Evolutionary conservation across 2,888 invertebrate genomes (phyloP).

Genomic region (Machimus atricapillus): DNA sequence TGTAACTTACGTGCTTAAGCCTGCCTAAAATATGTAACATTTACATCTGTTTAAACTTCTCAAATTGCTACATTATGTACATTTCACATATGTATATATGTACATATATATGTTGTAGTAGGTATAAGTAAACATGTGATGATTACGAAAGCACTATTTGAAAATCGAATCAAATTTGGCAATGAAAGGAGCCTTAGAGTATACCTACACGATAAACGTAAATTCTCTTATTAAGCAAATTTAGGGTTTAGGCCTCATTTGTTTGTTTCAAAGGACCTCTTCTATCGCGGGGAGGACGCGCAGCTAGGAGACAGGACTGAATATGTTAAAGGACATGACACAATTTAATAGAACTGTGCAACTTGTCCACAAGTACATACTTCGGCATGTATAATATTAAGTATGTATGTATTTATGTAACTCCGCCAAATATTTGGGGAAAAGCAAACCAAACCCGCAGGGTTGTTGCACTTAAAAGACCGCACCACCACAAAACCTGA

Average conservation of each 20-base stretch:
- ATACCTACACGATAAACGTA: not conserved
- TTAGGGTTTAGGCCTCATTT: not conserved
- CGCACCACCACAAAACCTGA: not conserved
- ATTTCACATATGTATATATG: not conserved
- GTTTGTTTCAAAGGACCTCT: not conserved
- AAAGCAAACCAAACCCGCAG: not conserved
- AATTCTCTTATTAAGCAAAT: not conserved
- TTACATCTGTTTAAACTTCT: too few relatives aligned
- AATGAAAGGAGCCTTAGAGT: not conserved
- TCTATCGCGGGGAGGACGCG: not conserved
- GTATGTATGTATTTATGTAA: not conserved
- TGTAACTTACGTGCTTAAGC: too few relatives aligned
- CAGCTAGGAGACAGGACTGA: not conserved
- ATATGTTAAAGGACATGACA: not conserved
- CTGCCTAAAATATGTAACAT: too few relatives aligned
- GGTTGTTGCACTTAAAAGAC: not conserved
- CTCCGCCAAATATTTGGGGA: not conserved
- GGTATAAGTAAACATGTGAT: too few relatives aligned
- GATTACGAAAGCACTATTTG: not conserved
- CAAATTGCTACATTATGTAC: not conserved
- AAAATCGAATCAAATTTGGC: not conserved
- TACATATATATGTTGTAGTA: too few relatives aligned
- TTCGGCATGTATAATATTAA: not conserved
- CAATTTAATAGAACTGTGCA: not conserved
- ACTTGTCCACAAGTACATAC: not conserved